phyloP scores from a whole-genome alignment of 2,113 vertebrate species.

The Myrmophylax atrothorax region DNA sequence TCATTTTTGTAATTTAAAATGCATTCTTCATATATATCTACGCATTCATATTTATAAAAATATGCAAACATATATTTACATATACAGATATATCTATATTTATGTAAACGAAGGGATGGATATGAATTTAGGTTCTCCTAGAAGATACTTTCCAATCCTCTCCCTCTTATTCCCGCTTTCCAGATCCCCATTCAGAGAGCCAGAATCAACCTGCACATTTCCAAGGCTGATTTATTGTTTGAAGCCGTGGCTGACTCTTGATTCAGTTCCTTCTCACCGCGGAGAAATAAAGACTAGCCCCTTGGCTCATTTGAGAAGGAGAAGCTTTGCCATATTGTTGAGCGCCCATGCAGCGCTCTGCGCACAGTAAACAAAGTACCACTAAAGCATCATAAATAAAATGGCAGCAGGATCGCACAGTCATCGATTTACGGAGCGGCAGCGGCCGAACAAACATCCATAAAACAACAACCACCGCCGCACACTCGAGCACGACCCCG shows the following conservation, averaged over 20 bases:
- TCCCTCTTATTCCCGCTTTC: not conserved
- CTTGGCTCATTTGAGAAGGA: not conserved
- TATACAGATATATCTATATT: not conserved
- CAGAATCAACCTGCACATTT: not conserved
- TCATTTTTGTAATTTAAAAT: not conserved
- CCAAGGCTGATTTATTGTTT: not conserved
- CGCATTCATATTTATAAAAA: not conserved
- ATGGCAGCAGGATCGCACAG: slow-evolving; percentile 67
- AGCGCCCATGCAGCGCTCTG: not conserved
- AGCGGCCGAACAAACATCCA: slow-evolving; percentile 47
- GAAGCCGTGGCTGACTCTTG: not conserved
- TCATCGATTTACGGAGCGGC: slow-evolving; percentile 67
- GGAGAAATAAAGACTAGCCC: not conserved
- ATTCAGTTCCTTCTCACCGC: not conserved
- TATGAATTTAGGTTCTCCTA: not conserved
- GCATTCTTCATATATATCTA: not conserved
- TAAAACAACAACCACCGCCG: slow-evolving; percentile 29
- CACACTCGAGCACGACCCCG: slow-evolving; percentile 27
- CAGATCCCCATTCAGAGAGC: not conserved
- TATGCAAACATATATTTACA: not conserved
- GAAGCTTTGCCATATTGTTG: not conserved
- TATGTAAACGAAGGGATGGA: not conserved
- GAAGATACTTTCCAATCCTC: not conserved
- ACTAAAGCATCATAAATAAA: slow-evolving; percentile 75
- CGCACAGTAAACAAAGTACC: slow-evolving; percentile 66